Percentiles rank a stretch among this genome's conserved stretches.
Conservation (phyloP, 2,888 invertebrate species). For the Rhaphigaster nebulosa region DNA sequence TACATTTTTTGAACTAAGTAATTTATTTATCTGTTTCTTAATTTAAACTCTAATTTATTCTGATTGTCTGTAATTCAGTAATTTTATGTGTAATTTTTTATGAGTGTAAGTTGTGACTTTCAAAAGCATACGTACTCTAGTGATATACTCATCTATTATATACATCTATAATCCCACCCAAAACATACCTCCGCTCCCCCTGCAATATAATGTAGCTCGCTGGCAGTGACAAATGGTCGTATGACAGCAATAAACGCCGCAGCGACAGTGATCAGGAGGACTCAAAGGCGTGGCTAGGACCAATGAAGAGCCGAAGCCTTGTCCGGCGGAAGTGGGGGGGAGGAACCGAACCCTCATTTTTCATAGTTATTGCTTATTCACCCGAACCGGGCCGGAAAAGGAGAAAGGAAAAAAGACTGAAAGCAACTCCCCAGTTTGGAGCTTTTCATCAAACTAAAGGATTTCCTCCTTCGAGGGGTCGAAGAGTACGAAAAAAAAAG, state of each 20-base stretch:
- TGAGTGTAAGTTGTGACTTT: too few species aligned
- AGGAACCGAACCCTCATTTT: slow-evolving; percentile 34
- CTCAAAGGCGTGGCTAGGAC: slow-evolving; percentile 1
- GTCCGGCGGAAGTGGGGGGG: slow-evolving; percentile 3
- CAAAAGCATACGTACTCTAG: too few species aligned
- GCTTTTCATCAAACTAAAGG: slow-evolving; percentile 52
- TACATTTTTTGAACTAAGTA: too few species aligned
- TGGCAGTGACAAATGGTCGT: not conserved
- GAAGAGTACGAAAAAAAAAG: not conserved
- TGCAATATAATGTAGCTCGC: not conserved
- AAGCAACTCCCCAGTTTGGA: slow-evolving; percentile 40
- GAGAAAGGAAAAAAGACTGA: slow-evolving; percentile 43
- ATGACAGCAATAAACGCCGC: not conserved
- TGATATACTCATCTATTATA: too few species aligned
- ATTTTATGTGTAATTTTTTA: too few species aligned
- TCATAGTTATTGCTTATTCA: slow-evolving; percentile 55
- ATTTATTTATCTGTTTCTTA: too few species aligned
- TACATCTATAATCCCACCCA: not conserved
- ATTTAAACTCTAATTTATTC: too few species aligned
- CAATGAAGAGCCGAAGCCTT: slow-evolving; percentile 37
- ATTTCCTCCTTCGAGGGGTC: slow-evolving; percentile 4
- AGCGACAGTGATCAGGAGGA: not conserved
- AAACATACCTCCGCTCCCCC: not conserved
- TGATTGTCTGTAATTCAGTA: too few species aligned
- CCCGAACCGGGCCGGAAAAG: slow-evolving; percentile 21